Evolutionary conservation across 2,113 vertebrate species (phyloP).

Genomic region (Murina feae): DNA sequence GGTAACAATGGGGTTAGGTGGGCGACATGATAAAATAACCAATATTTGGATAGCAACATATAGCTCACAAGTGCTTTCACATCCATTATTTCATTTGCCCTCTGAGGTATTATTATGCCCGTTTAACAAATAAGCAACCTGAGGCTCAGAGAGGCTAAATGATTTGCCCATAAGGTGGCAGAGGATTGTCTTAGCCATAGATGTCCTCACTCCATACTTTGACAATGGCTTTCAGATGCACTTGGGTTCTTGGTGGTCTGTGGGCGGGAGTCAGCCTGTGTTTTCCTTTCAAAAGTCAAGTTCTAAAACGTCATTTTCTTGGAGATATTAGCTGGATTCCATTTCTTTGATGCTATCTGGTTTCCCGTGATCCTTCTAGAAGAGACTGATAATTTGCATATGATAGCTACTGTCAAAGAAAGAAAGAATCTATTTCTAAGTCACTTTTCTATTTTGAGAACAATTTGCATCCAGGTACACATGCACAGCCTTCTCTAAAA

Average conservation of each 20-base stretch:
- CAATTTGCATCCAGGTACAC: background rate
- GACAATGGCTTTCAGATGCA: background rate
- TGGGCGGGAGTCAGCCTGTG: background rate
- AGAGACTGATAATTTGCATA: background rate
- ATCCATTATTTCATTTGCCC: background rate
- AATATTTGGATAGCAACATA: background rate
- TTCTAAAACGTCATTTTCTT: background rate
- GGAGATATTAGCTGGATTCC: background rate
- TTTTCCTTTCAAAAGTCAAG: background rate
- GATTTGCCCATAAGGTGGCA: background rate
- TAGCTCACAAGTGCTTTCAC: background rate
- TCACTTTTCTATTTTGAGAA: conserved; percentile 15
- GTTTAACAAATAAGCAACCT: background rate
- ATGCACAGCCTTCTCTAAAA: background rate
- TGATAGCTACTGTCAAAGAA: background rate
- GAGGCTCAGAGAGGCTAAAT: background rate
- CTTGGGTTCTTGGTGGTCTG: background rate
- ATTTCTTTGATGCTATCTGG: background rate
- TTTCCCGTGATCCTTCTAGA: background rate
- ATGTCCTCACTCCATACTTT: background rate
- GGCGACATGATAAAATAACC: background rate
- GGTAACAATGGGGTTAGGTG: background rate
- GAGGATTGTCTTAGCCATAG: background rate
- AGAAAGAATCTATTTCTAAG: background rate
- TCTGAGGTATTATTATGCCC: background rate